Base-by-base conservation (phyloP, 2,888 invertebrate genomes). In the Eudasyphora cyanicolor region DNA sequence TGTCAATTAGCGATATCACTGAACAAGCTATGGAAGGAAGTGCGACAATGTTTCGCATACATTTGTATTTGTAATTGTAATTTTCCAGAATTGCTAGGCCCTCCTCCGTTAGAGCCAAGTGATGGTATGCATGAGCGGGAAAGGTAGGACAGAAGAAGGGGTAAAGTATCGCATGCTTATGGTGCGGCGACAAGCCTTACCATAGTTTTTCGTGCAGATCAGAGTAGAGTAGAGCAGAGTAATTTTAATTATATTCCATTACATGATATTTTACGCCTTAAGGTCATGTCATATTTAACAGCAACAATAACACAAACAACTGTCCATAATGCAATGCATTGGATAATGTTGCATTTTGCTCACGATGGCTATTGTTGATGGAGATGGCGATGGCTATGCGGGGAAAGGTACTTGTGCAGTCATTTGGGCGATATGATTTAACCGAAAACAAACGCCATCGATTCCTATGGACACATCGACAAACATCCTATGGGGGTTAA, bases 191-290 rank as follows among this genome's bases (percentile, higher is more conserved):
- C n/a, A n/a, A 45, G 45, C 45, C 21, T 42, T 69, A 27, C 42
- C 5, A 17, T 49, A 57, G 67, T 24, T n/a, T n/a, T n/a, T n/a
- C n/a, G n/a, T n/a, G n/a, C n/a, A n/a, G n/a, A n/a, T n/a, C n/a
- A n/a, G n/a, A n/a, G n/a, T n/a, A n/a, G n/a, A n/a, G n/a, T n/a
- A n/a, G n/a, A n/a, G 64, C 82, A 88, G 89, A 88, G 88, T 87
- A 88, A 89, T 89, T 89, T 89, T 90, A 90, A 90, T 90, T 90
- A 89, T 90, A 89, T 90, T 90, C 89, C 91, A 90, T 90, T 90
- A 90, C 87, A 88, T 85, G 84, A 83, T 79, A 83, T 77, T 84
- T 84, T 78, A 79, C 81, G 86, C 86, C 85, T 82, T 69, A 82
- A 80, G 88, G 87, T 87, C 87, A 87, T 90, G 90, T 90, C 90